Percentiles rank a stretch among this genome's conserved stretches.
These are phyloP conservation scores for Engraulis encrasicolus DNA, from an alignment of 2,113 vertebrate species.

Conservation along the genomic window DNA sequence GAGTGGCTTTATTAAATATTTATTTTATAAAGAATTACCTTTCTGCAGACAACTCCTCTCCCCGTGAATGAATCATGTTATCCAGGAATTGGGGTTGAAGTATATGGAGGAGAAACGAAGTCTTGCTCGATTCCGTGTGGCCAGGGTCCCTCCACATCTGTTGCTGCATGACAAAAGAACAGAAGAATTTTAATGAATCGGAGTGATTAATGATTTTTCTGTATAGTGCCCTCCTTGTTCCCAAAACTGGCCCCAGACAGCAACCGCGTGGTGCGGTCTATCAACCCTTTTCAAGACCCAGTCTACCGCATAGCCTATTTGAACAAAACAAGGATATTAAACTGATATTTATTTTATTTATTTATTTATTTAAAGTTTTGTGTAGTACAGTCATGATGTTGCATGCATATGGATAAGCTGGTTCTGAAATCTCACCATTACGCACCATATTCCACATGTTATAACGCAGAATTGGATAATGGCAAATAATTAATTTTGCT, in stretches of 20 bases:
- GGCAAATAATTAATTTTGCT: background rate
- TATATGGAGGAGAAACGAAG: constrained; percentile 7
- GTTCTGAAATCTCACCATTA: background rate
- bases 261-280: background rate
- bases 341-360: background rate
- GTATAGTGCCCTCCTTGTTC: constrained; percentile 1
- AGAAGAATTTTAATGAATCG: constrained; percentile 22
- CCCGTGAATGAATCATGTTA: constrained; percentile 44
- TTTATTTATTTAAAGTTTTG: background rate
- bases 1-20: background rate
- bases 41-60: constrained; percentile 58
- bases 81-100: constrained; percentile 30
- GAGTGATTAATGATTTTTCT: constrained; percentile 22
- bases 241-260: constrained; percentile 2
- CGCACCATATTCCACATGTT: background rate
- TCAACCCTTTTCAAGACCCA: background rate
- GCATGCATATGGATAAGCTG: background rate
- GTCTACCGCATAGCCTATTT: background rate
- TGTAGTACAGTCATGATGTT: too few species aligned
- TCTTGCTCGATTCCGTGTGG: background rate
- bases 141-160: constrained; percentile 17
- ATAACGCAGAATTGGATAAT: background rate
- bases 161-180: constrained; percentile 21
- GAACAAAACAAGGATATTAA: background rate
- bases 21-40: background rate